Evolutionary conservation across 2,888 invertebrate genomes (phyloP), one percentile per base, ranked within the genome.

Genomic region (Pharmacophagus antenor): DNA sequence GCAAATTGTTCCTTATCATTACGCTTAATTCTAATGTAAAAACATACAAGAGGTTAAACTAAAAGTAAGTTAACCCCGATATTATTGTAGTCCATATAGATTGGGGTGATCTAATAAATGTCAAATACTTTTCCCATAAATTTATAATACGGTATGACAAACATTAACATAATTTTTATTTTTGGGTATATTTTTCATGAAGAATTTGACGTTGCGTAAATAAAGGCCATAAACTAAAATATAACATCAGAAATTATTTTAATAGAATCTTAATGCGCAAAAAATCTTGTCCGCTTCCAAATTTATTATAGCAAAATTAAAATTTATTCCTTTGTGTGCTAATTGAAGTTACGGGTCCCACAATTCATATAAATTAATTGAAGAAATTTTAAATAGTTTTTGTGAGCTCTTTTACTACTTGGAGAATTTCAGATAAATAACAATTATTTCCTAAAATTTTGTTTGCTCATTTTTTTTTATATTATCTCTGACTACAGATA

Each of bases 21-120:
- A 63, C 60, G 49, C 64, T 58, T 63, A 65, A 17, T 48, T 53
- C 62, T 65, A 62, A 61, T 52, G 42, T 65, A 62, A 61, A 58
- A 54, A 65, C 55, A 41, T 65, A 62, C 50, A 58, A 62, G 59
- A 62, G 56, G 60, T 62, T 52, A 51, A 64, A 61, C 57, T 56
- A 56, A 59, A 62, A 50, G 53, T 62, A 62, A 25, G 27, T 61
- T 21, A 41, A 61, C n/a, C 53, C 48, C 53, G 31, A n/a, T 42
- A 15, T 53, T n/a, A 41, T 56, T 46, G 44, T 44, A 44, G 22
- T 56, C 22, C 56, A 42, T 53, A 49, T 7, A 42, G 47, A 10
- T 18, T n/a, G 7, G 56, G 42, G 27, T 52, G 42, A 52, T 54
- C 27, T 42, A 46, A 42, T 50, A n/a, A n/a, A n/a, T n/a, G 46